These are phyloP conservation scores for Danio choprae DNA, from an alignment of 2,797 vertebrate genomes.

Conservation along the genomic window DNA sequence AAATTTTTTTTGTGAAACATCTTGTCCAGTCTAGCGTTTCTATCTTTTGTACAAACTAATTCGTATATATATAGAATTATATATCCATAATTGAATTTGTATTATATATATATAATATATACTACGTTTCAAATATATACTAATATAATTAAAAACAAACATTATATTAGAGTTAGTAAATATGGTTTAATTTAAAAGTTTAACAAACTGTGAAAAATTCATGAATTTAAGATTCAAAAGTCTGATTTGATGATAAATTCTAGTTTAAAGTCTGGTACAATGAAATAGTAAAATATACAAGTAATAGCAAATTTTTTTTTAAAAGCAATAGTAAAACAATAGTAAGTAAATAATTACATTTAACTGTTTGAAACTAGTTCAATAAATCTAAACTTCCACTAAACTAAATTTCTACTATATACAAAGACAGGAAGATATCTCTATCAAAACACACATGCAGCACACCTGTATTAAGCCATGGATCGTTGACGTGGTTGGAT, in stretches of 20 bases:
- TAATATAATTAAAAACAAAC: too few relatives aligned
- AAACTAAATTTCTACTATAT: neutral
- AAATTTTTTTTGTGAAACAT: too few relatives aligned
- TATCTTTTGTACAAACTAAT: too few relatives aligned
- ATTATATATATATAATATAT: too few relatives aligned
- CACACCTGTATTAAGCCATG: slow-evolving; percentile 15
- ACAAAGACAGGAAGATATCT: neutral
- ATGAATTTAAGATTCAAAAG: neutral
- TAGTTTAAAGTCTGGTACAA: neutral
- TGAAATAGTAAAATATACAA: neutral
- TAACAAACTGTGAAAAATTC: neutral
- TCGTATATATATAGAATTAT: too few relatives aligned
- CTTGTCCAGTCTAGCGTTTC: too few relatives aligned
- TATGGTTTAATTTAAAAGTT: neutral
- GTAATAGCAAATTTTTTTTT: too few relatives aligned
- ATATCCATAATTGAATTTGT: too few relatives aligned
- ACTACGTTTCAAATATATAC: too few relatives aligned
- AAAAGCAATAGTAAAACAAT: neutral
- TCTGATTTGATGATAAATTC: neutral
- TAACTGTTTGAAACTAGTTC: neutral
- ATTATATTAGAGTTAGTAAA: neutral
- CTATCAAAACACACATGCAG: neutral
- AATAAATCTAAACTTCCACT: neutral
- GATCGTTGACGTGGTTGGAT: slow-evolving; percentile 14
- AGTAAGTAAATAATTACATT: too few relatives aligned